These are phyloP conservation scores for Glossosoma conforme DNA, from an alignment of 1,140 invertebrate species.

Conservation along the genomic window DNA sequence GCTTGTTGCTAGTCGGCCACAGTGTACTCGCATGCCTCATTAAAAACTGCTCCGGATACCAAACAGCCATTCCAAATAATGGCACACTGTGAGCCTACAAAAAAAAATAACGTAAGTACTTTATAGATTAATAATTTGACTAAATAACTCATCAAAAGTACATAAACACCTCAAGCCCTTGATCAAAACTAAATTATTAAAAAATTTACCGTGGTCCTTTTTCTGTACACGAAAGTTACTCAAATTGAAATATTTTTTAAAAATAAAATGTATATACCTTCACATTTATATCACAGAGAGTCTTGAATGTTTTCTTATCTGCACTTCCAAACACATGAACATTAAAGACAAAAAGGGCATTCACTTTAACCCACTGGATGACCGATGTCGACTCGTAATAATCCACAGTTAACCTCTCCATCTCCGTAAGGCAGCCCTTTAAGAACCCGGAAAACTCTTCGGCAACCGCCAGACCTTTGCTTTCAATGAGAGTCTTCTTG, in stretches of 20 bases:
- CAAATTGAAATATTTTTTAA: conserved; percentile 18
- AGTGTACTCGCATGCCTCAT: conserved; percentile 56
- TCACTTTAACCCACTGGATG: conserved; percentile 65
- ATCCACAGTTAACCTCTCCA: conserved; percentile 57
- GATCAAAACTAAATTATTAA: too few species aligned
- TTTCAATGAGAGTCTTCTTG: conserved; percentile 53
- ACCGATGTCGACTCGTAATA: conserved; percentile 52
- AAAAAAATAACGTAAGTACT: too few species aligned
- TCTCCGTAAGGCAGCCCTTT: conserved; percentile 56
- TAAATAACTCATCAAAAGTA: too few species aligned
- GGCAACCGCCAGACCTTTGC: conserved; percentile 57
- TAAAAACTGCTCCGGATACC: conserved; percentile 77
- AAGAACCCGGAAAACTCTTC: conserved; percentile 71
- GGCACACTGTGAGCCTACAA: conserved; percentile 65
- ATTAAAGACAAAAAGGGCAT: conserved; percentile 66
- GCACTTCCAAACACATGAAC: conserved; percentile 69
- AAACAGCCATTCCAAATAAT: conserved; percentile 69
- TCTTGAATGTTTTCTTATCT: conserved; percentile 75
- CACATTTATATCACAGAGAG: conserved; percentile 67
- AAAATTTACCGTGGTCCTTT: too few species aligned
- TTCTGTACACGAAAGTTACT: neutral
- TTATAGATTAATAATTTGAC: too few species aligned
- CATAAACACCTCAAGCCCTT: too few species aligned
- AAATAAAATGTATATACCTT: conserved; percentile 51
- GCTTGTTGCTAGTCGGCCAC: conserved; percentile 56